Base-by-base conservation (phyloP, 2,888 invertebrate species). In the Hanleya hanleyi region DNA sequence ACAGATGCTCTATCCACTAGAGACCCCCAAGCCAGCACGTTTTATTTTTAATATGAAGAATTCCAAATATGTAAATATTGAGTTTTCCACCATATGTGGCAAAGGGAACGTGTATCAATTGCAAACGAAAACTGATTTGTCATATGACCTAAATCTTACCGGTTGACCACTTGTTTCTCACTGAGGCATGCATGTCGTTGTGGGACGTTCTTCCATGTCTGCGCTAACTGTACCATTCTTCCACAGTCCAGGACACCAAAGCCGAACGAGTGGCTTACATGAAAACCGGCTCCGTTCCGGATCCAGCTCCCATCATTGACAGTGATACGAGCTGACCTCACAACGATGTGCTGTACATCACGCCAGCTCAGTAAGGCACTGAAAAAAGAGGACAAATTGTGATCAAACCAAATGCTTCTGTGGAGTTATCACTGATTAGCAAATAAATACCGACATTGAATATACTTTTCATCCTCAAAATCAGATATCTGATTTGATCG, bases 301-400 rank as follows among this genome's bases (percentile, higher is more conserved):
- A 77, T 77, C 89, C 88, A 69, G 95, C 95, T 35, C 90, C 91
- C 37, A 95, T 85, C 81, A 0, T 76, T 74, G 33, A 80, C 81
- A 0, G 89, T 85, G 18, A 90, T 82, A 4, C 86, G 80, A 0
- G 89, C 81, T 9, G 86, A 86, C 50, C 78, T 75, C 6, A 87
- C 89, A 3, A 90, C 86, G 2, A 90, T 77, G 75, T 90, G 88
- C 78, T 90, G 90, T 4, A 90, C 81, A 79, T 90, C 90, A 66
- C 90, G 80, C 89, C 89, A 90, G 2, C 88, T 87, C 57, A 90
- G 77, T 9, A 80, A 70, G 2, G 85, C 83, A 73, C 90, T 90
- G 83, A 4, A 75, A 70, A 57, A 18, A n/a, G n/a, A n/a, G n/a
- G n/a, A n/a, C n/a, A n/a, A n/a, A n/a, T n/a, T n/a, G n/a, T n/a